A percentile compares a stretch with the other conserved stretches of the same genome.
Evolutionary conservation across 2,113 vertebrate species (phyloP).

Genomic region (Syrrhaptes paradoxus): DNA sequence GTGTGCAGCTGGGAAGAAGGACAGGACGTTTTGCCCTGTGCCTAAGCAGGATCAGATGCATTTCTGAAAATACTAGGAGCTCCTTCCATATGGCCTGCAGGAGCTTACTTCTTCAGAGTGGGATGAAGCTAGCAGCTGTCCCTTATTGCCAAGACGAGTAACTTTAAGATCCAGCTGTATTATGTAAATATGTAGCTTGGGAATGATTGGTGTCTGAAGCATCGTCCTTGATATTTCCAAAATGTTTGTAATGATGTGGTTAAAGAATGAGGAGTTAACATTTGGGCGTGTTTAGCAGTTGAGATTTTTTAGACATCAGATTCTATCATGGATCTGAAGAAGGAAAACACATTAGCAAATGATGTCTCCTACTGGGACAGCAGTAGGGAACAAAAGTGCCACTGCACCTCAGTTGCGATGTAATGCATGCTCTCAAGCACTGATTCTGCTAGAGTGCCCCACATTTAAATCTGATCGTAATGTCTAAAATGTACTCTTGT

Average conservation of each 20-base stretch:
- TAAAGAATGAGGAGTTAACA: not conserved
- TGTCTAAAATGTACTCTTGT: not conserved
- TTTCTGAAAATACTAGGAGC: not conserved
- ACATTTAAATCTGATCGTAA: not conserved
- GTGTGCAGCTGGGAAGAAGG: not conserved
- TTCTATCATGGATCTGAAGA: not conserved
- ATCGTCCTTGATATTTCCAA: not conserved
- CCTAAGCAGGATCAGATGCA: not conserved
- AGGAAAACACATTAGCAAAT: not conserved
- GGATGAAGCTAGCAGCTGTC: not conserved
- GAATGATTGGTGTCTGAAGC: not conserved
- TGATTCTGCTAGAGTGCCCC: not conserved
- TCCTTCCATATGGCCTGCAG: not conserved
- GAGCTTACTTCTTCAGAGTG: not conserved
- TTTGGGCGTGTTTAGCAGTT: not conserved
- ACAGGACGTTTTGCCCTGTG: not conserved
- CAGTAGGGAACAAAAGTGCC: not conserved
- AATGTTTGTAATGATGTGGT: not conserved
- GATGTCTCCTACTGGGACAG: not conserved
- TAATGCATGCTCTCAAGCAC: not conserved
- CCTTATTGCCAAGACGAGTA: not conserved
- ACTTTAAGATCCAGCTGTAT: not conserved
- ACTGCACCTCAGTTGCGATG: not conserved
- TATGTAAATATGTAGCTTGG: not conserved
- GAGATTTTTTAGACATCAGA: not conserved